phyloP scores from a whole-genome alignment of 2,113 vertebrate species.

The Ictidomys tridecemlineatus region DNA sequence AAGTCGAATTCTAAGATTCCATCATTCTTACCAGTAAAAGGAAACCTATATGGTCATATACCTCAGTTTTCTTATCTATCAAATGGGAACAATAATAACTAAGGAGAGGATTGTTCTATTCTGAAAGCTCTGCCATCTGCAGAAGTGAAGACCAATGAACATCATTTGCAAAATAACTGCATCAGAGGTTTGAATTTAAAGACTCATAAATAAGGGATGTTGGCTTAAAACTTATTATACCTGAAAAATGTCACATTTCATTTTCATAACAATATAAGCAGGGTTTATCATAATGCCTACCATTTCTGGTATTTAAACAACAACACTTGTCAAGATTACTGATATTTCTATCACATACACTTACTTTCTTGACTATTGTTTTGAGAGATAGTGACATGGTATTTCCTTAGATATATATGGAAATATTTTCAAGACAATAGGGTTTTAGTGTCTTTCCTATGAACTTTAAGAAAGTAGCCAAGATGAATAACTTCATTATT shows the following conservation, averaged over 20 bases:
- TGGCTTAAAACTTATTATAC: not conserved
- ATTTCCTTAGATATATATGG: conserved; percentile 63
- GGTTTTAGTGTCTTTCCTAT: conserved; percentile 79
- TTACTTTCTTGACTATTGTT: conserved; percentile 68
- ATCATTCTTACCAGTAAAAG: conserved; percentile 56
- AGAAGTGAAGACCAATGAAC: conserved; percentile 6
- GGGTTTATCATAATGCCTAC: conserved; percentile 42
- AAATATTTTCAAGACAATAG: conserved; percentile 79
- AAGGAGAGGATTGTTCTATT: not conserved
- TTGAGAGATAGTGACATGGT: conserved; percentile 51
- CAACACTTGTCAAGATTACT: conserved; percentile 59
- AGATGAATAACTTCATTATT: conserved; percentile 88
- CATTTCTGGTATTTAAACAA: conserved; percentile 61
- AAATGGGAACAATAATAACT: conserved; percentile 48
- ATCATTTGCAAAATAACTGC: conserved; percentile 34
- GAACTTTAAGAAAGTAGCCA: conserved; percentile 87
- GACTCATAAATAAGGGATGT: conserved; percentile 57
- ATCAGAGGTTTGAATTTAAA: conserved; percentile 37
- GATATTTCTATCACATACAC: not conserved
- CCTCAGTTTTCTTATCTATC: conserved; percentile 64
- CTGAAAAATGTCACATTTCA: conserved; percentile 67
- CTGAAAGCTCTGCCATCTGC: not conserved
- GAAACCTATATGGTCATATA: not conserved
- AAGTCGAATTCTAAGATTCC: not conserved
- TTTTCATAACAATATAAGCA: conserved; percentile 57